Evolutionary conservation across 2,888 invertebrate genomes (phyloP).

Genomic region (Aporophyla nigra): DNA sequence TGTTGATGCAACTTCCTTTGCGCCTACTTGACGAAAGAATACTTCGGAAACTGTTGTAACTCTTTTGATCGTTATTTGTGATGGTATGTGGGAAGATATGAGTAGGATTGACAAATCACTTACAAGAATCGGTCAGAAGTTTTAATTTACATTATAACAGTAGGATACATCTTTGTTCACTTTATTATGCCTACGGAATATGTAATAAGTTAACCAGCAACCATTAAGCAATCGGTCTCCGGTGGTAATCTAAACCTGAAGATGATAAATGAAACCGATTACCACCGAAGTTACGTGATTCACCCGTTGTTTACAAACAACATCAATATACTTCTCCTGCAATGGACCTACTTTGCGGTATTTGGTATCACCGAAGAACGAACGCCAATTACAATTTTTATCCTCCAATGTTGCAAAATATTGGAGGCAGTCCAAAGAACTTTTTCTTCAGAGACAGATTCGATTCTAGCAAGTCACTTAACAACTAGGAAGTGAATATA

Average conservation of each 20-base stretch:
- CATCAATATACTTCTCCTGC: slow-evolving; percentile 22
- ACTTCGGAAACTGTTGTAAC: slow-evolving; percentile 70
- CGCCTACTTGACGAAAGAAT: slow-evolving; percentile 80
- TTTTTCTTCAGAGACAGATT: slow-evolving; percentile 23
- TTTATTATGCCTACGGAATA: slow-evolving; percentile 11
- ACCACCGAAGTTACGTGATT: slow-evolving; percentile 30
- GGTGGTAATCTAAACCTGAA: slow-evolving; percentile 30
- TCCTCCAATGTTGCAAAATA: slow-evolving; percentile 29
- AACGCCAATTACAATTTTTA: slow-evolving; percentile 15
- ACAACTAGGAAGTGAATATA: slow-evolving; percentile 55
- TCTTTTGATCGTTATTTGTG: slow-evolving; percentile 57
- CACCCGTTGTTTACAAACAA: slow-evolving; percentile 48
- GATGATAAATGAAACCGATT: slow-evolving; percentile 42
- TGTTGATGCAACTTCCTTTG: slow-evolving; percentile 86
- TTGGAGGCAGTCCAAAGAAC: slow-evolving; percentile 33
- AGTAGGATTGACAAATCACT: slow-evolving; percentile 53
- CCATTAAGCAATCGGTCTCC: slow-evolving; percentile 27
- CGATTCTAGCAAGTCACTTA: slow-evolving; percentile 35
- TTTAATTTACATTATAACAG: slow-evolving; percentile 18
- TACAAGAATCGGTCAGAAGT: slow-evolving; percentile 28
- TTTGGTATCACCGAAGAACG: slow-evolving; percentile 16
- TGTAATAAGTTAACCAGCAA: slow-evolving; percentile 16
- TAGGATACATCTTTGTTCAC: slow-evolving; percentile 23
- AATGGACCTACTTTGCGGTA: slow-evolving; percentile 20
- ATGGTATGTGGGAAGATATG: slow-evolving; percentile 56